Base-by-base conservation (phyloP, 64 coral and sea anemone species). In the Montipora sp. region DNA sequence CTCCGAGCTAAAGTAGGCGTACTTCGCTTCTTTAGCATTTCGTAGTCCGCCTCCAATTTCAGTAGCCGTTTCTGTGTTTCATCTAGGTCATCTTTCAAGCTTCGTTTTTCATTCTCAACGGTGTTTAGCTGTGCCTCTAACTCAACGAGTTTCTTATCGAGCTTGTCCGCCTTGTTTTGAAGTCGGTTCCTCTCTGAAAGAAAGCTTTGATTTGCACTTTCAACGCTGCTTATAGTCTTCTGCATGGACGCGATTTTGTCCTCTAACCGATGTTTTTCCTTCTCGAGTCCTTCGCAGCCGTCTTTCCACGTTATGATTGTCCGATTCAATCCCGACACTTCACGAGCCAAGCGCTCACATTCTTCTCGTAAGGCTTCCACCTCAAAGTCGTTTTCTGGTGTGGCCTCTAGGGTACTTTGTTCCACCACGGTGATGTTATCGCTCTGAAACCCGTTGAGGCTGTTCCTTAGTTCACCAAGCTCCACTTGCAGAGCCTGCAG, bases 11-110 rank as follows among this genome's bases (percentile, higher is more conserved):
- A 84, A 20, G 89, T 79, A n/a, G 81, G 43, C 51, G 81, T 73
- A 24, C 53, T 21, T 63, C 81, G 59, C 71, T 88, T 92, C 51
- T 92, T 89, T 1, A 90, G 70, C 48, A 99, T 44, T 80, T 99
- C 94, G 44, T 94, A 96, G 16, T 99, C 93, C 0, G 94, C 98
- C 60, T 99, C 94, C 73, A 99, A 18, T 80, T 99, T 90, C 60
- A 94, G 51, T 12, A 96, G 51, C 46, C 82, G 89, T 48, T 92
- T 94, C 63, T 89, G 88, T 9, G 91, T 58, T 16, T 94, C 89
- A 8, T 96, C 94, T 48, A 90, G 69, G 3, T 94, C 94, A 14
- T 93, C 51, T 8, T 67, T 49, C 14, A 85, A 43, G 23, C 47
- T 59, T n/a, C 82, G 87, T 44, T 93, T 97, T 15, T 97, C 95